Evolutionary conservation across 1,140 invertebrate genomes (phyloP), one percentile per base, ranked within the genome.

Genomic region (Piezodorus guildinii): DNA sequence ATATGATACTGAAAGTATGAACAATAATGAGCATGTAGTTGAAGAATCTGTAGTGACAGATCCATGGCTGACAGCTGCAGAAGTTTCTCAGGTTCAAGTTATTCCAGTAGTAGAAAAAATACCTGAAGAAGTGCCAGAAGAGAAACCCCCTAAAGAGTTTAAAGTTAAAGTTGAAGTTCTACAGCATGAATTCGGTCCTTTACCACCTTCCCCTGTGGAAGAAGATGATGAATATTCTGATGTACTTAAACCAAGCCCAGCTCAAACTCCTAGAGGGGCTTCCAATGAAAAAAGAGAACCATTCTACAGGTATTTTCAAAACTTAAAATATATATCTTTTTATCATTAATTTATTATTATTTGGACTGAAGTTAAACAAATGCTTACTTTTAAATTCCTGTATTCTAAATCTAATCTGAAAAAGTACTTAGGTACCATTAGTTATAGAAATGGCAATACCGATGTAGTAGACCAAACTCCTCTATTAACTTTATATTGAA

Each of bases 141-240:
- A 69, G 46, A 69, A 70, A 62, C 69, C 70, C 9, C 67, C 68
- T 17, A 66, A 60, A 34, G 69, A 71, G 52, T 70, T 71, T 60
- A 69, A 68, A 54, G 70, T 71, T 0, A 69, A 68, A 56, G 70
- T 71, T 14, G 69, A 71, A 68, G 69, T 71, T 4, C 49, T 81
- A 16, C 74, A 75, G 27, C 75, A 75, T 44, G 86, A 86, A 65
- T 88, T 89, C 66, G 86, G 87, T n/a, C 87, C 88, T 30, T 73
- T 90, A 45, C 87, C 87, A 10, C 84, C 86, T 2, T 86, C 85
- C 0, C 86, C 85, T 2, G 85, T 88, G 0, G 85, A 87, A 71
- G 85, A 87, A 72, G 84, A 84, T 60, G 85, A 87, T 68, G 85
- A 86, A 66, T 85, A 84, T 68, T 83, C 83, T 14, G 85, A 87